Evolutionary conservation across 2,888 invertebrate genomes (phyloP).

Genomic region (Clostera curtula): DNA sequence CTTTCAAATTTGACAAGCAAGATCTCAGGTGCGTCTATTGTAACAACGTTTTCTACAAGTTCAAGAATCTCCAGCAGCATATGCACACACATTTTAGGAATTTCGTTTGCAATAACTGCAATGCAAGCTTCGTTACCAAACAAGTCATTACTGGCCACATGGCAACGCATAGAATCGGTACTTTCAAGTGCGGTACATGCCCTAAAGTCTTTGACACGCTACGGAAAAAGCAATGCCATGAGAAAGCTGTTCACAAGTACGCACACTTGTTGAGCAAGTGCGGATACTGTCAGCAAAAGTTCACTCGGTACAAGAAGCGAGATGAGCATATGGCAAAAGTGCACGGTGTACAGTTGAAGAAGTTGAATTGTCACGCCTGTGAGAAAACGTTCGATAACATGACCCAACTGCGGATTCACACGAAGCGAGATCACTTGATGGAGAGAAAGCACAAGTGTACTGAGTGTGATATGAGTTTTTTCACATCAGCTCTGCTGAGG

Average conservation of each 20-base stretch:
- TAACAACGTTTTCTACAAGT: slow-evolving; percentile 27
- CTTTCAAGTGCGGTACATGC: slow-evolving; percentile 40
- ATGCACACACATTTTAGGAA: slow-evolving; percentile 45
- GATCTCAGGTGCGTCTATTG: slow-evolving; percentile 36
- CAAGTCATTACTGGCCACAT: no score
- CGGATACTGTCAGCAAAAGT: slow-evolving; percentile 25
- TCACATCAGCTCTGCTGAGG: slow-evolving; percentile 28
- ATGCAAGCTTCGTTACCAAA: slow-evolving; percentile 15
- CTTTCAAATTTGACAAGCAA: slow-evolving; percentile 39
- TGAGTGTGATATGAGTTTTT: slow-evolving; percentile 42
- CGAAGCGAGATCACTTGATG: slow-evolving; percentile 40
- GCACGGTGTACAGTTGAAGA: slow-evolving; percentile 18
- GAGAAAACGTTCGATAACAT: slow-evolving; percentile 19
- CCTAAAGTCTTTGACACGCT: slow-evolving; percentile 44
- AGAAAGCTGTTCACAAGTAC: slow-evolving; percentile 19
- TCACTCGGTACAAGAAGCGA: slow-evolving; percentile 18
- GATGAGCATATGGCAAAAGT: slow-evolving; percentile 20
- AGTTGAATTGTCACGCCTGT: slow-evolving; percentile 24
- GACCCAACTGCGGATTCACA: slow-evolving; percentile 16
- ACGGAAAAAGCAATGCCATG: slow-evolving; percentile 40
- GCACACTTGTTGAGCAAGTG: slow-evolving; percentile 19
- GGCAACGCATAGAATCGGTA: slow-evolving; percentile 22
- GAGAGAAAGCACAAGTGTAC: slow-evolving; percentile 41
- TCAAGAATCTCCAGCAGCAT: slow-evolving; percentile 35
- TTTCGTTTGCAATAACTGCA: slow-evolving; percentile 37